Evolutionary conservation across 2,888 invertebrate species (phyloP).

Genomic region (Pammene aurita): DNA sequence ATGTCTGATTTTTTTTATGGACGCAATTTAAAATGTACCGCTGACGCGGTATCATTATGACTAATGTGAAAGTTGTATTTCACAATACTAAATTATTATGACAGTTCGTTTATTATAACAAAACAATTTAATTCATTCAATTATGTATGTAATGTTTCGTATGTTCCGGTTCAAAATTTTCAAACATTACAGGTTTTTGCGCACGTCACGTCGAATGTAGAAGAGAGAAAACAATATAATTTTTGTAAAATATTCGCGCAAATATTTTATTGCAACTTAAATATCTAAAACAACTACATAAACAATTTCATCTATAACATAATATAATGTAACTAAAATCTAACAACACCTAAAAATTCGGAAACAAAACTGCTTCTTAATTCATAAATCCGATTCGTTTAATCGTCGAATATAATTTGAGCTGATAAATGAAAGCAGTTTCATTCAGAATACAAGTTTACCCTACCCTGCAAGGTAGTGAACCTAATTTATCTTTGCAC

Average conservation of each 20-base stretch:
- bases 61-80: background rate
- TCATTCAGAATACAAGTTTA: constrained; percentile 22
- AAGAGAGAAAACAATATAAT: constrained; percentile 3
- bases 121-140: constrained; percentile 2
- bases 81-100: background rate
- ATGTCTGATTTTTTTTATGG: no score
- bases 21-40: no score
- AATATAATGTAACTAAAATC: constrained; percentile 62
- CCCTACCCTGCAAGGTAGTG: constrained; percentile 29
- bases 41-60: no score
- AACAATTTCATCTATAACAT: constrained; percentile 76
- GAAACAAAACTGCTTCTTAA: constrained; percentile 39
- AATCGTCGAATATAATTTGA: constrained; percentile 27
- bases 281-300: constrained; percentile 74
- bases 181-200: background rate
- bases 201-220: constrained; percentile 2
- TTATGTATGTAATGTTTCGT: background rate
- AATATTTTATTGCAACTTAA: constrained; percentile 54
- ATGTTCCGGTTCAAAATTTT: background rate
- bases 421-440: constrained; percentile 29
- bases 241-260: constrained; percentile 5
- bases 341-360: constrained; percentile 47
- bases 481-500: constrained; percentile 34
- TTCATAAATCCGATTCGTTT: constrained; percentile 11
- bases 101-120: constrained; percentile 2